Percentiles rank a stretch among this genome's conserved stretches.
These are phyloP conservation scores for Eulithis prunata DNA, from an alignment of 2,888 invertebrate species.

Conservation along the genomic window DNA sequence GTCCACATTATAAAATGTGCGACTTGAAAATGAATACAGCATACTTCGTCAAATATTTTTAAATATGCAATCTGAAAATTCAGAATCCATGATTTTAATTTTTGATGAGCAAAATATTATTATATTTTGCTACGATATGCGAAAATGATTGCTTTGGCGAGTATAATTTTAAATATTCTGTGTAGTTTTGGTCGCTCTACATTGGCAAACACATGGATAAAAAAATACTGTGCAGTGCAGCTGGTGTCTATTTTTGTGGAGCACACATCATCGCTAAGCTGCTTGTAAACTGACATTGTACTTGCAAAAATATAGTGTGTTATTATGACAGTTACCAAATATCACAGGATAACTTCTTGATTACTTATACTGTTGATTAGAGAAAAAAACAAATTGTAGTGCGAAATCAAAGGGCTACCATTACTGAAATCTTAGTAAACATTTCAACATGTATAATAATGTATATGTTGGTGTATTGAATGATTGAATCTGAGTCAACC, in stretches of 20 bases:
- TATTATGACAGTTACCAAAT: too few species aligned
- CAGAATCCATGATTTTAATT: slow-evolving; percentile 1
- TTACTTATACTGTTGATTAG: not conserved
- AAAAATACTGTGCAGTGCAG: not conserved
- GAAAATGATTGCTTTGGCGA: slow-evolving; percentile 1
- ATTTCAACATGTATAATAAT: slow-evolving; percentile 5
- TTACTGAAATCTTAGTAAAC: slow-evolving; percentile 21
- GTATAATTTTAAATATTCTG: not conserved
- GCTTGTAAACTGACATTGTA: too few species aligned
- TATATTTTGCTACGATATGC: not conserved
- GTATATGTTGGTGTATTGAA: slow-evolving; percentile 46
- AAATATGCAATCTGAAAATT: slow-evolving; percentile 2
- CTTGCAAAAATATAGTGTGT: too few species aligned
- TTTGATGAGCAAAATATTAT: not conserved
- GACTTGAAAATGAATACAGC: not conserved
- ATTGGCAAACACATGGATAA: not conserved
- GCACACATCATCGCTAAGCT: too few species aligned
- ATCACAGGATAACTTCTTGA: too few species aligned
- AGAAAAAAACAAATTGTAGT: slow-evolving; percentile 3
- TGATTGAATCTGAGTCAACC: slow-evolving; percentile 56
- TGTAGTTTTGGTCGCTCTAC: not conserved
- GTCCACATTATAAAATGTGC: not conserved
- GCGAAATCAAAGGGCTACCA: slow-evolving; percentile 3
- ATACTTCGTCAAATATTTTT: slow-evolving; percentile 6
- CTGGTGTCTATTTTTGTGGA: too few species aligned